Evolutionary conservation across 2,797 vertebrate genomes (phyloP).

Genomic region (Helostoma temminkii): DNA sequence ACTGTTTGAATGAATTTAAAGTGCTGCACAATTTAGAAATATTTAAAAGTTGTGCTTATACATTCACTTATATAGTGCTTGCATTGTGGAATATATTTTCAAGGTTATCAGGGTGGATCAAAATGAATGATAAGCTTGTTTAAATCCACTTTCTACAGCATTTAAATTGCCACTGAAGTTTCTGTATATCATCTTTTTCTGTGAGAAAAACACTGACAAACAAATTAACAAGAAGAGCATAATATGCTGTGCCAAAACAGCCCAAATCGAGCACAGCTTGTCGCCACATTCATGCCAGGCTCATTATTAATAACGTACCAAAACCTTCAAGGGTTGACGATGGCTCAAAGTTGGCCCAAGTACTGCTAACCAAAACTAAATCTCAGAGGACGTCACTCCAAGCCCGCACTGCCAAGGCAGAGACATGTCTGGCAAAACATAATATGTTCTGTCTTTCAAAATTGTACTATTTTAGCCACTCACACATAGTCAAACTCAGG

Average conservation of each 20-base stretch:
- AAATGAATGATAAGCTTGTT: not conserved
- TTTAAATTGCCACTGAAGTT: not conserved
- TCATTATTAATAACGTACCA: conserved; percentile 18
- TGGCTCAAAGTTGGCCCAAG: not conserved
- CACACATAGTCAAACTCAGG: not conserved
- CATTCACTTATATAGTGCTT: too few species aligned
- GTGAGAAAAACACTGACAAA: not conserved
- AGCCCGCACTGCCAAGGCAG: not conserved
- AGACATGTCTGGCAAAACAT: not conserved
- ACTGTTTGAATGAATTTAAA: not conserved
- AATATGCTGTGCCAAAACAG: not conserved
- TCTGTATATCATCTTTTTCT: not conserved
- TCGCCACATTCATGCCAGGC: conserved; percentile 12
- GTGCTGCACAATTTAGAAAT: not conserved
- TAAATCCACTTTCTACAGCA: not conserved
- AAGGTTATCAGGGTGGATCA: not conserved
- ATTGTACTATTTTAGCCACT: not conserved
- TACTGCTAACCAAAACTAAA: conserved; percentile 6
- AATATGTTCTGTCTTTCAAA: not conserved
- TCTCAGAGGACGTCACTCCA: conserved; percentile 5
- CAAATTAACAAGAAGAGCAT: not conserved
- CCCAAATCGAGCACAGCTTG: conserved; percentile 10
- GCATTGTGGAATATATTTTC: too few species aligned
- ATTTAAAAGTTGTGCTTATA: too few species aligned
- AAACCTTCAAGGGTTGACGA: conserved; percentile 5